phyloP scores from a whole-genome alignment of 1,140 invertebrate species.

The Eufriesea mexicana region DNA sequence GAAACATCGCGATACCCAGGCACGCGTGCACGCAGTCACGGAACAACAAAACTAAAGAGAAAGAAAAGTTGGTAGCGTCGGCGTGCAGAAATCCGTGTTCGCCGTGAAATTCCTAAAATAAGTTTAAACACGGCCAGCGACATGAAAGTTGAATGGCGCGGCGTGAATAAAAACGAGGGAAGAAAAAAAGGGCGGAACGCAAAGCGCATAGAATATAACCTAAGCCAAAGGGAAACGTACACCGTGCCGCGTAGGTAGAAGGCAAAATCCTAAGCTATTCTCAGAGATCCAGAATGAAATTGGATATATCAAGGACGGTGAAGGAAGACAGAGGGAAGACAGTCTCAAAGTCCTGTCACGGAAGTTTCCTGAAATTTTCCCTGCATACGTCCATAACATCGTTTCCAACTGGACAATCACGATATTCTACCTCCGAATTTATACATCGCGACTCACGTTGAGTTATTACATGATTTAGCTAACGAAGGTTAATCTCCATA shows the following conservation, averaged over 20 bases:
- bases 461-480: constrained; percentile 60
- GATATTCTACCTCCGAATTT: constrained; percentile 59
- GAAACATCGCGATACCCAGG: no score
- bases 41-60: neutral
- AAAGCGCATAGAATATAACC: constrained; percentile 46
- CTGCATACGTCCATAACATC: constrained; percentile 33
- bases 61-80: neutral
- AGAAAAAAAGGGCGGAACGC: neutral
- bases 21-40: no score
- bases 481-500: constrained; percentile 45
- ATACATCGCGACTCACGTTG: constrained; percentile 38
- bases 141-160: constrained; percentile 29
- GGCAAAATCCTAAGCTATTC: constrained; percentile 52
- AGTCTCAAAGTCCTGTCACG: constrained; percentile 44
- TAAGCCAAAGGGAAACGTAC: constrained; percentile 38
- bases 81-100: neutral
- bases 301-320: constrained; percentile 50
- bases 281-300: constrained; percentile 52
- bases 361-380: constrained; percentile 48
- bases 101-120: constrained; percentile 6
- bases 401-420: constrained; percentile 17
- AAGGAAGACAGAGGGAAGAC: constrained; percentile 32
- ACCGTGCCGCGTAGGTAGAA: neutral
- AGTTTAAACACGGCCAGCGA: constrained; percentile 21
- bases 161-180: neutral